Percentiles rank a stretch among this genome's conserved stretches.
Evolutionary conservation across 2,113 vertebrate genomes (phyloP).

Genomic region (Xiphorhynchus elegans): DNA sequence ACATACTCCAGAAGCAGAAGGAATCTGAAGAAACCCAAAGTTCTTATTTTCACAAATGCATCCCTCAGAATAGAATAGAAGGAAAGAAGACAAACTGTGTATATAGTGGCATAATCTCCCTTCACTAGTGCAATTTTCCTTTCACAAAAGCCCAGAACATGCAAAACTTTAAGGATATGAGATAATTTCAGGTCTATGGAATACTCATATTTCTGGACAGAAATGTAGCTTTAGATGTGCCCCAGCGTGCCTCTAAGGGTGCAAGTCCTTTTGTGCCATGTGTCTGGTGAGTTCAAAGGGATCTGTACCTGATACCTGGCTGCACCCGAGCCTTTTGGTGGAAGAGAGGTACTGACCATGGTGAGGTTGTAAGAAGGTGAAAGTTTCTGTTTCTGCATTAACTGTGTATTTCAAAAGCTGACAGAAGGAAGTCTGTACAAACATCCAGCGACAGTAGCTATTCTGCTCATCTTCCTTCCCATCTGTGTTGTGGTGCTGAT

Average conservation of each 20-base stretch:
- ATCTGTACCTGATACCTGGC: neutral
- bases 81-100: neutral
- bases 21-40: neutral
- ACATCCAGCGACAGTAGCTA: neutral
- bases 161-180: neutral
- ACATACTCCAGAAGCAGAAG: neutral
- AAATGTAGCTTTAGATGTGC: neutral
- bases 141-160: neutral
- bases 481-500: neutral
- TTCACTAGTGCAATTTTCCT: neutral
- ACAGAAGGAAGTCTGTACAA: neutral
- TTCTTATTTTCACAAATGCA: neutral
- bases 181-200: neutral
- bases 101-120: neutral
- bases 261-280: neutral
- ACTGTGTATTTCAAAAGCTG: neutral
- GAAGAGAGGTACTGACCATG: neutral
- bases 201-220: neutral
- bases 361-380: neutral
- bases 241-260: neutral
- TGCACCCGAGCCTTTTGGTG: neutral
- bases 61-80: neutral
- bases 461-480: neutral
- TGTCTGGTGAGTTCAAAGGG: fast-evolving
- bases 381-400: neutral